A percentile compares a stretch with the other conserved stretches of the same genome.
Evolutionary conservation across 2,113 vertebrate species (phyloP).

Genomic region (Aegotheles bennettii): DNA sequence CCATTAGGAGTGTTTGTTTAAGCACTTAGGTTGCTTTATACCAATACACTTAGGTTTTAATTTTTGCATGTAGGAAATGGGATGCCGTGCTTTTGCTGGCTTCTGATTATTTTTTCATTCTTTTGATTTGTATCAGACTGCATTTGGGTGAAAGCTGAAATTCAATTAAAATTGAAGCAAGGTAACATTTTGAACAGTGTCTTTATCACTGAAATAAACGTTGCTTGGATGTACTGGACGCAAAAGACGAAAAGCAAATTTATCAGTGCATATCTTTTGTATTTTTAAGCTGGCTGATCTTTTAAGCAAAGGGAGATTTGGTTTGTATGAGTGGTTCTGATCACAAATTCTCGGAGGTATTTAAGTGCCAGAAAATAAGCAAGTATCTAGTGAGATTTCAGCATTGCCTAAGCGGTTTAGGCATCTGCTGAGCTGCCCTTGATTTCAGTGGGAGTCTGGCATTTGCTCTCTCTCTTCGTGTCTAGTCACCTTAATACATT

Average conservation of each 20-base stretch:
- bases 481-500: neutral
- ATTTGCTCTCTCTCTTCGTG: neutral
- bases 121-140: neutral
- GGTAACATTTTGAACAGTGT: neutral
- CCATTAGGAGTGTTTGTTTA: neutral
- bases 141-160: neutral
- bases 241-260: neutral
- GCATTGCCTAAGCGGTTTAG: neutral
- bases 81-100: neutral
- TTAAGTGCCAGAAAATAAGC: neutral
- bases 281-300: neutral
- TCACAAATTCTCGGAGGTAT: neutral
- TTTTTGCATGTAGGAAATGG: neutral
- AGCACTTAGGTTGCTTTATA: neutral
- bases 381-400: neutral
- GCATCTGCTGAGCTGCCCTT: neutral
- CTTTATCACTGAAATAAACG: neutral
- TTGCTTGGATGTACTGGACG: neutral
- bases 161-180: neutral
- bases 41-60: neutral
- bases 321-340: neutral
- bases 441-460: neutral
- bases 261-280: neutral
- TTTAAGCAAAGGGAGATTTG: neutral
- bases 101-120: neutral